phyloP scores from a whole-genome alignment of 2,888 invertebrate species.

The Brenthis daphne region DNA sequence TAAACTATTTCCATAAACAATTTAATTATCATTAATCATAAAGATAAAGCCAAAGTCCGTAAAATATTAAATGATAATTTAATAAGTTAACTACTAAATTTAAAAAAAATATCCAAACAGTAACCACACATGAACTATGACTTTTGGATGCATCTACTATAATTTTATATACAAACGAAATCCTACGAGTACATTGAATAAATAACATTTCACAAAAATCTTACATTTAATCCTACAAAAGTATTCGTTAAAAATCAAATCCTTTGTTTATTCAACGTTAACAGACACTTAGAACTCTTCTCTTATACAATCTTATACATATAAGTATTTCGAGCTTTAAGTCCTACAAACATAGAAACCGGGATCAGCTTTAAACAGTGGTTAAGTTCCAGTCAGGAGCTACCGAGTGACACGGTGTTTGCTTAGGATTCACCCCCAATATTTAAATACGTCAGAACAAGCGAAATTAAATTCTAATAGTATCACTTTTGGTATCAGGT shows the following conservation, averaged over 20 bases:
- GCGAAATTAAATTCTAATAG: conserved; percentile 57
- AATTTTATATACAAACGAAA: too few species aligned
- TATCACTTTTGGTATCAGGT: conserved; percentile 49
- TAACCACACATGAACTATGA: too few species aligned
- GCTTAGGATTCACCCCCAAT: conserved; percentile 74
- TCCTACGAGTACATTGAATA: too few species aligned
- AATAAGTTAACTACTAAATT: too few species aligned
- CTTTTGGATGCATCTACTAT: too few species aligned
- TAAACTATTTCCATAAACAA: too few species aligned
- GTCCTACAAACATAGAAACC: conserved; percentile 30
- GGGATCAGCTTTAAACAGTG: conserved; percentile 54
- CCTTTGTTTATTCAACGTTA: conserved; percentile 1
- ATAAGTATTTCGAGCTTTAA: conserved; percentile 27
- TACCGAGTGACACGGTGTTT: conserved; percentile 70
- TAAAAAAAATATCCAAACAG: too few species aligned
- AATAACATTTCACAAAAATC: too few species aligned
- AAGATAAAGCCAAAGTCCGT: too few species aligned
- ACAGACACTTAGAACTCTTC: conserved; percentile 13
- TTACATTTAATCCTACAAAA: too few species aligned
- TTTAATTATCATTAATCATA: too few species aligned
- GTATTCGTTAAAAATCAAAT: neutral
- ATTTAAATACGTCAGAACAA: conserved; percentile 60
- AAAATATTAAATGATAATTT: too few species aligned
- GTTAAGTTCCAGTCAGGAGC: conserved; percentile 54
- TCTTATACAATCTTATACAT: conserved; percentile 20